Evolutionary conservation across 1,140 invertebrate genomes (phyloP).

Genomic region (Steinernema khuongi): DNA sequence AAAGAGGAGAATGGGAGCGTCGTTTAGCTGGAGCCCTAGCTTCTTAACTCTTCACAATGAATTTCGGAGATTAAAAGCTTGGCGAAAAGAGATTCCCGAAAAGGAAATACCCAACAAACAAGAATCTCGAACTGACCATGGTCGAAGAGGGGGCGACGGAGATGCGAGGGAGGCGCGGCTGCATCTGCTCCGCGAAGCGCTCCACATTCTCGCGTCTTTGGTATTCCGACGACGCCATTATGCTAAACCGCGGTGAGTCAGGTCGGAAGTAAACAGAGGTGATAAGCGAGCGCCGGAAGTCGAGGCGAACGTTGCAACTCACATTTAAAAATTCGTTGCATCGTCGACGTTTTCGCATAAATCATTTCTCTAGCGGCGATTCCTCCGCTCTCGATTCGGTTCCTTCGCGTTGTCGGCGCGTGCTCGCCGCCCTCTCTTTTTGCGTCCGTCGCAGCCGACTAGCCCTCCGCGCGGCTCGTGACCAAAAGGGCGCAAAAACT

Average conservation of each 20-base stretch:
- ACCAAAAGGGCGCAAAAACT: not conserved
- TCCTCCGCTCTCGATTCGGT: not conserved
- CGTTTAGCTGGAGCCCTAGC: too few species aligned
- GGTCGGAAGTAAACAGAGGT: not conserved
- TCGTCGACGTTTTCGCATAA: slow-evolving; percentile 12
- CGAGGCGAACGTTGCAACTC: slow-evolving; percentile 7
- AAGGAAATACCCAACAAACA: not conserved
- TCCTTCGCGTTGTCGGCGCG: too few species aligned
- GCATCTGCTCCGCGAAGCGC: not conserved
- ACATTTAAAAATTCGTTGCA: slow-evolving; percentile 1
- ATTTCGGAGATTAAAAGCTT: not conserved
- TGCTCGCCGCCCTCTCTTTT: not conserved
- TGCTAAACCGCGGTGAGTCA: not conserved
- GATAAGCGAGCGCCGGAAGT: not conserved
- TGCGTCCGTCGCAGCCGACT: too few species aligned
- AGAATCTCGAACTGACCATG: not conserved
- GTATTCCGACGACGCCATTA: not conserved
- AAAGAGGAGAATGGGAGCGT: too few species aligned
- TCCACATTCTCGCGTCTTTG: not conserved
- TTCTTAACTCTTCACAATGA: not conserved
- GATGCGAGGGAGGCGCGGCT: slow-evolving; percentile 5
- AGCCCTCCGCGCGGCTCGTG: not conserved
- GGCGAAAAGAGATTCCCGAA: not conserved
- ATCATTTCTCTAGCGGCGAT: not conserved
- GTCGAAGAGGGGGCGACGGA: not conserved